These are phyloP conservation scores for Okamejei kenojei DNA, from an alignment of 2,797 vertebrate species.

Conservation along the genomic window DNA sequence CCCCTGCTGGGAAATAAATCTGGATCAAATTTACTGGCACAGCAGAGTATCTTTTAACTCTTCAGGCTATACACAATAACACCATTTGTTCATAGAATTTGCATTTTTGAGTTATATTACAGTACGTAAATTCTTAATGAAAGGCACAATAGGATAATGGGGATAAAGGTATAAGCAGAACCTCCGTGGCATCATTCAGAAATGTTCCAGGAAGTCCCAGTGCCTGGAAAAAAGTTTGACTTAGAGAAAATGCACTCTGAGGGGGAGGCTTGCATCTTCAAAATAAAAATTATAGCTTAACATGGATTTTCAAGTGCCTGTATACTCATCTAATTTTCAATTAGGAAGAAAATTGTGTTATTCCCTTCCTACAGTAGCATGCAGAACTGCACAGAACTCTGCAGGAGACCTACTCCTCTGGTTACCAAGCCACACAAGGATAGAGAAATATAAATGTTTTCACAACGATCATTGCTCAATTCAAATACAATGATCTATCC, in stretches of 20 bases:
- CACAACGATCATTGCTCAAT: neutral
- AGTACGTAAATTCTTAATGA: neutral
- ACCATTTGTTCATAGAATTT: neutral
- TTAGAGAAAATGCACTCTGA: neutral
- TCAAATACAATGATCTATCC: neutral
- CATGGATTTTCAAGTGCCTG: neutral
- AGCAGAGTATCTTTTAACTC: neutral
- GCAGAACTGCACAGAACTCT: neutral
- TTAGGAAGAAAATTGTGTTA: neutral
- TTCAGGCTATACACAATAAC: neutral
- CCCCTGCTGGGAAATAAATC: neutral
- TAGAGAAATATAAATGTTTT: neutral
- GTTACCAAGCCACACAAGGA: neutral
- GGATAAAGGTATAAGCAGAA: neutral
- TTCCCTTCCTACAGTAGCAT: neutral
- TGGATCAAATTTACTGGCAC: neutral
- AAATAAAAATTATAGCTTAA: neutral
- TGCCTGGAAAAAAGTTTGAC: neutral
- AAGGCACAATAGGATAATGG: neutral
- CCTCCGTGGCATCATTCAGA: neutral
- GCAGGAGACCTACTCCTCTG: neutral
- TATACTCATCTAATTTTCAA: neutral
- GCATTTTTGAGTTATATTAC: neutral
- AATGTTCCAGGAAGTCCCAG: neutral
- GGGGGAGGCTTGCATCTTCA: neutral